Conservation (phyloP, 1,140 invertebrate species). For the Anagrus nilaparvatae region DNA sequence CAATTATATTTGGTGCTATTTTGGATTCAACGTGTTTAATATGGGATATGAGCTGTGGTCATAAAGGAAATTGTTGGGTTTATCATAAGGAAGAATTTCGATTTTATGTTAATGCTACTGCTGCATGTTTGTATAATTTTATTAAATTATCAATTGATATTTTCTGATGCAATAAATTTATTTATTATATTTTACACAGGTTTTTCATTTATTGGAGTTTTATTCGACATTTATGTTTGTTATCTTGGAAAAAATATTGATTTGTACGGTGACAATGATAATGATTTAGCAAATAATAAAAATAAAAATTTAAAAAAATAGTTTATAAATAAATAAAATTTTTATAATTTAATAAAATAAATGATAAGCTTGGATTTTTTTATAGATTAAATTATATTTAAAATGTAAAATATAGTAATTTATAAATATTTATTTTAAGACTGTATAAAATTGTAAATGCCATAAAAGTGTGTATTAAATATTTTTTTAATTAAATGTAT, state of each 20-base stretch:
- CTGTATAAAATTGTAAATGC: no score
- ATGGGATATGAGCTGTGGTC: slow-evolving; percentile 53
- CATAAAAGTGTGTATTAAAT: no score
- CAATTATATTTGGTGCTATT: slow-evolving; percentile 54
- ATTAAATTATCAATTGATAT: neutral
- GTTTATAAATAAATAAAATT: no score
- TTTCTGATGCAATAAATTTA: slow-evolving; percentile 6
- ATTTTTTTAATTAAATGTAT: no score
- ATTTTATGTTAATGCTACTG: slow-evolving; percentile 46
- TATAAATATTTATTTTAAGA: no score
- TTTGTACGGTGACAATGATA: slow-evolving; percentile 47
- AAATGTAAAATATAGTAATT: no score
- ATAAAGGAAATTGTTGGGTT: slow-evolving; percentile 53
- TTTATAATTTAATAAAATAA: no score
- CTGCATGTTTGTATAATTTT: slow-evolving; percentile 39
- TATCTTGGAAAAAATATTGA: slow-evolving; percentile 47
- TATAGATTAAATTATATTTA: no score
- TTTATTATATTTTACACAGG: slow-evolving; percentile 28
- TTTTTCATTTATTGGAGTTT: slow-evolving; percentile 43
- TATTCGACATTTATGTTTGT: slow-evolving; percentile 49
- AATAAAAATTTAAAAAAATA: slow-evolving; percentile 17
- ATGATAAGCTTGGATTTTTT: no score
- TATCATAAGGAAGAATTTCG: slow-evolving; percentile 51
- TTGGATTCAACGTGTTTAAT: slow-evolving; percentile 54
- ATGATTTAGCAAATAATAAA: slow-evolving; percentile 19